Base-by-base conservation (phyloP, 2,888 invertebrate genomes). In the Caenorhabditis drosophilae region DNA sequence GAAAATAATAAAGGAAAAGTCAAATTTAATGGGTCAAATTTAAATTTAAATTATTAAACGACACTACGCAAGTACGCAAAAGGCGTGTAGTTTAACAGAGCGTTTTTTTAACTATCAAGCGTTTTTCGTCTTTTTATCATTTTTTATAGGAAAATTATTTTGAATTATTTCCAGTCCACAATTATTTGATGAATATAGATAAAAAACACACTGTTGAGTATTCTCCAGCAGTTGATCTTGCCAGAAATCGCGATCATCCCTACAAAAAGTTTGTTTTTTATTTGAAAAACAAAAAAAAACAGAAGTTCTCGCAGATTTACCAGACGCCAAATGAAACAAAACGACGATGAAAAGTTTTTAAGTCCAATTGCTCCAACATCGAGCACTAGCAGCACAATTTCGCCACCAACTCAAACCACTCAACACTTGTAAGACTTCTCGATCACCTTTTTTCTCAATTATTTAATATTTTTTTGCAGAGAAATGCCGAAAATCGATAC, bases 401-500 rank as follows among this genome's bases (percentile, higher is more conserved):
- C n/a, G n/a, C n/a, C n/a, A n/a, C n/a, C n/a, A n/a, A n/a, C n/a
- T n/a, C n/a, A n/a, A n/a, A n/a, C n/a, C n/a, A n/a, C n/a, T n/a
- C n/a, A n/a, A n/a, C n/a, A n/a, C n/a, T n/a, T n/a, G n/a, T n/a
- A n/a, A n/a, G n/a, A n/a, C n/a, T n/a, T n/a, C n/a, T n/a, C n/a
- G n/a, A n/a, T n/a, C n/a, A n/a, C n/a, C n/a, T n/a, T n/a, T n/a
- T n/a, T n/a, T n/a, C n/a, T n/a, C n/a, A n/a, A n/a, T n/a, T n/a
- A n/a, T n/a, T n/a, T n/a, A n/a, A n/a, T n/a, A n/a, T n/a, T n/a
- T n/a, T n/a, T n/a, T 53, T 55, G 20, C 48, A 64, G 64, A 26
- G 55, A 52, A 35, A 27, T 66, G 15, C 64, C 64, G 27, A 51
- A 52, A 47, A 18, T 53, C 20, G 64, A 66, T 0, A 25, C 52